Base-by-base conservation (phyloP, 2,888 invertebrate species). In the Orchesella flavescens region DNA sequence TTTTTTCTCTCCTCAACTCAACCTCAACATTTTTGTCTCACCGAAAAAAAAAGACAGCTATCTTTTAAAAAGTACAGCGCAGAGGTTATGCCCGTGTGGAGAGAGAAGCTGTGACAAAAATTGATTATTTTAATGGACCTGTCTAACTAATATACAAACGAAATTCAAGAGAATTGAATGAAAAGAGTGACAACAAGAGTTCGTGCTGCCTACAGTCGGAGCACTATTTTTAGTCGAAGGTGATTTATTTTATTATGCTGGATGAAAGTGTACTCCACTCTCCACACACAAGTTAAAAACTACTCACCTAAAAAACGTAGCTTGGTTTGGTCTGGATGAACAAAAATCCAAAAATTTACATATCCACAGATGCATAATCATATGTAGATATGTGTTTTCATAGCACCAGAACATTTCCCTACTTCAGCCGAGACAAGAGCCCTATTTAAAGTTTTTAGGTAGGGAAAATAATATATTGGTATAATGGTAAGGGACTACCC, bases 51-150 rank as follows among this genome's bases (percentile, higher is more conserved):
- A 69, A 63, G 69, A 81, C 66, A 57, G 59, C 24, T 59, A 77
- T 49, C 49, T 69, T 34, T 55, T 68, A 23, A 71, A 55, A 69
- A 10, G 57, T 59, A n/a, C 15, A 49, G 21, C 12, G 91, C 89
- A 89, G 90, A 89, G 89, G 91, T 89, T 89, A 91, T 89, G 89
- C 90, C 89, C 88, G 91, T 89, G 84, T 89, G 84, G 89, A 90
- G 69, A 63, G 1, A 68, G 68, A 44, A 21, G 68, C 59, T 57
- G 90, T 90, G 87, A 85, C 82, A 75, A 79, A 83, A 85, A 85
- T 85, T 85, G 85, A 85, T 85, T 85, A 85, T 83, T 79, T 85
- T 85, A 85, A 85, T 85, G 83, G 85, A 85, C 83, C 83, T 73
- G 79, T 79, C 73, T 57, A 78, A 77, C 78, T 69, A 84, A 61